Conservation (phyloP, 2,113 vertebrate genomes). For the Helogale parvula region DNA sequence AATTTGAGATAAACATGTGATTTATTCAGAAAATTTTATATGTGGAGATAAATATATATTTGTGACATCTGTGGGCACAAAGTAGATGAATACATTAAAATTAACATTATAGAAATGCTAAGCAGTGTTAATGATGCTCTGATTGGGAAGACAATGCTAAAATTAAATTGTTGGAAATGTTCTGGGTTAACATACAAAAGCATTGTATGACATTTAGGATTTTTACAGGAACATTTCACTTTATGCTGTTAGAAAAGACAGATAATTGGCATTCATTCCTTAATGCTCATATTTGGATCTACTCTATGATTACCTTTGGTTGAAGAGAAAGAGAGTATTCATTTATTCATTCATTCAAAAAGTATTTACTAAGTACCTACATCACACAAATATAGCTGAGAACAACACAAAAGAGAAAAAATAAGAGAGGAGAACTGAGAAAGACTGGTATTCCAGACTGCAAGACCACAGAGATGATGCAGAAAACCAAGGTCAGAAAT, state of each 20-base stretch:
- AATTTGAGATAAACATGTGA: background rate
- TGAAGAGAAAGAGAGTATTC: background rate
- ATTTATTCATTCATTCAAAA: background rate
- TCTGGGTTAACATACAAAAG: background rate
- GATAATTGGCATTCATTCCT: background rate
- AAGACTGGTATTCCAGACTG: background rate
- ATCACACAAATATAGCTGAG: background rate
- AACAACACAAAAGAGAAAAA: background rate
- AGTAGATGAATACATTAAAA: background rate
- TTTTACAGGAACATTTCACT: background rate
- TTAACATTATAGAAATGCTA: background rate
- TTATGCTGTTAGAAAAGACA: background rate
- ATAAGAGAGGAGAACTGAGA: background rate
- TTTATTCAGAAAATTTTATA: background rate
- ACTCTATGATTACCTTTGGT: background rate
- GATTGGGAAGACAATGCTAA: background rate
- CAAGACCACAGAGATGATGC: too few relatives aligned
- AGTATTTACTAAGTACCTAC: background rate
- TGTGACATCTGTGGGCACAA: background rate
- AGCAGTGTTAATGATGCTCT: background rate
- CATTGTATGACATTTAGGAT: background rate
- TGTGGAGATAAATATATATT: background rate
- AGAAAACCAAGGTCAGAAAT: too few relatives aligned
- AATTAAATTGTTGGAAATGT: background rate
- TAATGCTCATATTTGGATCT: background rate